Conservation (phyloP, 2,888 invertebrate genomes). For the Lasioglossum zephyrum region DNA sequence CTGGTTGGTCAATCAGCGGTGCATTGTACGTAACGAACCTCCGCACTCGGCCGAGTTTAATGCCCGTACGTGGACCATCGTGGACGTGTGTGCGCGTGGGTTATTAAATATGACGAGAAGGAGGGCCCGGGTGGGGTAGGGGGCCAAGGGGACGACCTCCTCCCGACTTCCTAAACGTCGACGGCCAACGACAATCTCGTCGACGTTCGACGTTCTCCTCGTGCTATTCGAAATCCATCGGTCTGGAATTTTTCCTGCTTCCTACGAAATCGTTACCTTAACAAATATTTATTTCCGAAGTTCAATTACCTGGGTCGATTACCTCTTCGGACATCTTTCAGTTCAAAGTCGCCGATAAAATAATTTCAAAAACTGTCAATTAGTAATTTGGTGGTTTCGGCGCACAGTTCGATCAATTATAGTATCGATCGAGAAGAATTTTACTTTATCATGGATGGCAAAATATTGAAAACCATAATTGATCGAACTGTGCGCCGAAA, state of each 20-base stretch:
- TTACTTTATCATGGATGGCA: too few relatives aligned
- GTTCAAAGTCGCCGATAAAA: background rate
- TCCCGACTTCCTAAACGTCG: slow-evolving; percentile 64
- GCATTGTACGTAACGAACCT: slow-evolving; percentile 80
- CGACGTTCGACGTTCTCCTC: slow-evolving; percentile 50
- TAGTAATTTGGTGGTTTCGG: too few relatives aligned
- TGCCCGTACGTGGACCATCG: slow-evolving; percentile 74
- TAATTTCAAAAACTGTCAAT: background rate
- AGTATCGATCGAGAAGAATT: too few relatives aligned
- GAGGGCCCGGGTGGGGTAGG: slow-evolving; percentile 30
- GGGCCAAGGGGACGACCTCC: slow-evolving; percentile 19
- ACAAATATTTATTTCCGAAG: background rate
- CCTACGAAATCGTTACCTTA: background rate
- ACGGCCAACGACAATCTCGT: slow-evolving; percentile 54
- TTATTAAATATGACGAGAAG: slow-evolving; percentile 75
- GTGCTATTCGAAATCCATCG: slow-evolving; percentile 1
- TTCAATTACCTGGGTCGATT: background rate
- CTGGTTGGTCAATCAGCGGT: slow-evolving; percentile 79
- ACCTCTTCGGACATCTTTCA: background rate
- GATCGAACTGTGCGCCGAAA: too few relatives aligned
- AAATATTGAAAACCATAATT: too few relatives aligned
- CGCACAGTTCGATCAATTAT: too few relatives aligned
- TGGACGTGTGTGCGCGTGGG: slow-evolving; percentile 71
- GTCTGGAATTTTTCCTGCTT: background rate
- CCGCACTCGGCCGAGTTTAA: slow-evolving; percentile 75